These are phyloP conservation scores for Hemicordylus capensis DNA, from an alignment of 2,113 vertebrate genomes.

Conservation along the genomic window DNA sequence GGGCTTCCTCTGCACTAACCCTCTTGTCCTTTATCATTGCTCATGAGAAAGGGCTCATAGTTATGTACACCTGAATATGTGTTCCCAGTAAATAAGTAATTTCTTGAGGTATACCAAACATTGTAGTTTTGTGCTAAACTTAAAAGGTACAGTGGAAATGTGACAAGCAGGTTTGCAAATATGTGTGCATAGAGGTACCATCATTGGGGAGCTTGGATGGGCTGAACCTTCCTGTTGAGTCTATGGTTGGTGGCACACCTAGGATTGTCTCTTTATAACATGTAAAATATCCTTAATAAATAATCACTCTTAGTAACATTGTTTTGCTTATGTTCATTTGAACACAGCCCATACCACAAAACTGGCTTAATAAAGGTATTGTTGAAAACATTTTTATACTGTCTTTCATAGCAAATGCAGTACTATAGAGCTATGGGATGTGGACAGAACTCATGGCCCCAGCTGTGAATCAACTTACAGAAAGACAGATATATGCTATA, in stretches of 20 bases:
- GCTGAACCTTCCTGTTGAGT: neutral
- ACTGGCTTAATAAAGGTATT: neutral
- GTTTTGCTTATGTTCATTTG: neutral
- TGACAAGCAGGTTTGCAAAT: neutral
- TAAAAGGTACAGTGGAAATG: neutral
- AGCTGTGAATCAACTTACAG: slow-evolving; percentile 21
- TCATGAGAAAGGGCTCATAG: no score
- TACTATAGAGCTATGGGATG: neutral
- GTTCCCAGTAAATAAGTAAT: no score
- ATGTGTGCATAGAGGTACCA: neutral
- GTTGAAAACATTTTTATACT: neutral
- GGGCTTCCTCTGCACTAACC: no score
- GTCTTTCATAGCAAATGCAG: neutral
- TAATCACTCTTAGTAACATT: no score
- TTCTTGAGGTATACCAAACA: no score
- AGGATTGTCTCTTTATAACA: neutral
- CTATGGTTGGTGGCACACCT: neutral
- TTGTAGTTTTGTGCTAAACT: no score
- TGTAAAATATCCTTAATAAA: no score
- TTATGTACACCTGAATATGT: no score
- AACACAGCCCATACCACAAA: neutral
- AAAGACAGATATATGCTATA: neutral
- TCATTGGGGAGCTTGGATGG: no score
- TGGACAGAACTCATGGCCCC: neutral
- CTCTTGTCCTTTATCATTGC: no score